phyloP scores from a whole-genome alignment of 2,797 vertebrate genomes.

The Pangasius macronema region DNA sequence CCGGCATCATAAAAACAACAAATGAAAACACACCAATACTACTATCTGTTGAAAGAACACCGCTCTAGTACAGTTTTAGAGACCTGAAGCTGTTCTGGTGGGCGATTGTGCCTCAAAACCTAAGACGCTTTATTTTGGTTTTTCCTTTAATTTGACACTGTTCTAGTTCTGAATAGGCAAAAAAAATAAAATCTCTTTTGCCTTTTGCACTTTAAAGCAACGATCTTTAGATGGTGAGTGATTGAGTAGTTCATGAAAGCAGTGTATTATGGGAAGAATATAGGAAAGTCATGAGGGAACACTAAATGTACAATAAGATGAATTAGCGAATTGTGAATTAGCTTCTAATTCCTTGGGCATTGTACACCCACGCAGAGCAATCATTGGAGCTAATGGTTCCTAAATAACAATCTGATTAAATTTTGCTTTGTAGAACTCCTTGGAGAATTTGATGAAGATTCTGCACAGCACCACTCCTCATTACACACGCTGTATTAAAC shows the following conservation, averaged over 20 bases:
- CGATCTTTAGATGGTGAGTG: not conserved
- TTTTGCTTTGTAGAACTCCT: conserved; percentile 80
- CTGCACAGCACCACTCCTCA: conserved; percentile 87
- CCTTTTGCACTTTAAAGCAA: not conserved
- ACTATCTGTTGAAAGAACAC: not conserved
- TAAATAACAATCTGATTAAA: not conserved
- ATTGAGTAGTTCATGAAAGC: not conserved
- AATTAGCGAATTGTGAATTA: no score
- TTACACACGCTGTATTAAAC: conserved; percentile 97
- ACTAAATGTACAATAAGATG: not conserved
- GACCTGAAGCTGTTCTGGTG: not conserved
- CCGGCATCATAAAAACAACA: not conserved
- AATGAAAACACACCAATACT: not conserved
- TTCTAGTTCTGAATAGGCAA: not conserved
- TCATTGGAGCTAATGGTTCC: not conserved
- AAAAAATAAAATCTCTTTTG: not conserved
- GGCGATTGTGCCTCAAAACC: not conserved
- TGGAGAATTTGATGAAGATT: conserved; percentile 89
- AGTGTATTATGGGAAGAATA: not conserved
- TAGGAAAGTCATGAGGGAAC: not conserved
- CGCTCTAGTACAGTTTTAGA: not conserved
- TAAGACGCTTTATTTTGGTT: not conserved
- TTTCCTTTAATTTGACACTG: not conserved
- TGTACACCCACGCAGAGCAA: not conserved
- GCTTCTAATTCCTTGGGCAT: not conserved